Evolutionary conservation across 2,888 invertebrate genomes (phyloP), one percentile per base, ranked within the genome.

Genomic region (Desoria tigrina): DNA sequence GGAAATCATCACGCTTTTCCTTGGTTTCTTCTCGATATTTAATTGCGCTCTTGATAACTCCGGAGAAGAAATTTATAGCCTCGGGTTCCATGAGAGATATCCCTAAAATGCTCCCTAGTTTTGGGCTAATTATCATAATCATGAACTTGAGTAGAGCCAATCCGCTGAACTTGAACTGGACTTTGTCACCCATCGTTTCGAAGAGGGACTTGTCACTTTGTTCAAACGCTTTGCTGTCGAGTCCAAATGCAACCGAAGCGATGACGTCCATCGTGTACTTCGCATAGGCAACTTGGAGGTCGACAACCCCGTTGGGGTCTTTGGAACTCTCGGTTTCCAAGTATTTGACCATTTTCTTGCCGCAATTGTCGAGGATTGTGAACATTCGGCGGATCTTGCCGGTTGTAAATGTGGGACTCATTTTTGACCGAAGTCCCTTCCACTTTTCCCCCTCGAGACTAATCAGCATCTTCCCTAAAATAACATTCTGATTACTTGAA

Each of bases 351-450:
- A 87, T 82, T 63, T 84, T 82, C 16, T 82, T 79, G 0, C 84
- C 85, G 62, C 86, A 84, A 37, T 83, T 80, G 45, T 84, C 82
- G 14, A 88, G 83, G 0, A 85, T 82, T 0, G 81, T 81, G 73
- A 86, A 87, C 86, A 88, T 87, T 2, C 80, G 82, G 78, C 86
- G 88, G 55, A 89, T 78, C 79, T 87, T 88, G 9, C 85, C 86
- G 0, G 87, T 83, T 0, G 88, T 85, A 77, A 88, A 89, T 0
- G 86, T 84, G 0, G 88, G 86, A 0, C 87, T 84, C 76, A 89
- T 79, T 74, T 87, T 87, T 0, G 82, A 74, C n/a, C 89, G 82
- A 27, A 88, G 78, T 56, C 81, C 82, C 76, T 84, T 86, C 89
- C 89, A 89, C 57, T 83, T 81, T 9, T 83, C 80, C 0, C 85